A percentile compares a stretch with the other conserved stretches of the same genome.
phyloP scores from a whole-genome alignment of 1,140 invertebrate genomes.

The Anthonomus grandis region DNA sequence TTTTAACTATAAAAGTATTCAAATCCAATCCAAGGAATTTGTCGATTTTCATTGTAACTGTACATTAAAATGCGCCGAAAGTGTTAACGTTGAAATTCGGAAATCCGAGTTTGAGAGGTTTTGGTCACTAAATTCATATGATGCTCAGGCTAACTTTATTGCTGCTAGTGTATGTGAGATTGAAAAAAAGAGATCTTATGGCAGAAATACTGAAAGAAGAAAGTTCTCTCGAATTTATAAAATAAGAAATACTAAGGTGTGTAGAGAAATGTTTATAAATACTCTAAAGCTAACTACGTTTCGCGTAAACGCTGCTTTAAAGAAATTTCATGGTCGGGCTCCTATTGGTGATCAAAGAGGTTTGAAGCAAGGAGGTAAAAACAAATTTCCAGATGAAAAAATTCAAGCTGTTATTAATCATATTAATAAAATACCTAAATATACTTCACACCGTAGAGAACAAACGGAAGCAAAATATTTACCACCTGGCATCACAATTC shows the following conservation, averaged over 20 bases:
- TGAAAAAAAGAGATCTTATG: background rate
- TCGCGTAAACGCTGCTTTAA: slow-evolving; percentile 1
- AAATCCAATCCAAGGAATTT: no score
- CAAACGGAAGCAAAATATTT: slow-evolving; percentile 8
- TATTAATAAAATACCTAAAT: slow-evolving; percentile 16
- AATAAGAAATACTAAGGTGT: background rate
- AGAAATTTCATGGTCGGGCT: slow-evolving; percentile 1
- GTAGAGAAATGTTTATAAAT: slow-evolving; percentile 4
- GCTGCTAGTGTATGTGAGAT: background rate
- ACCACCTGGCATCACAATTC: background rate
- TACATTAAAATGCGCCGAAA: no score
- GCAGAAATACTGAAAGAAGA: slow-evolving; percentile 4
- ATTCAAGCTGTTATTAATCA: slow-evolving; percentile 7
- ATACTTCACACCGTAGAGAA: slow-evolving; percentile 12
- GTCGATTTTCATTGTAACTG: no score
- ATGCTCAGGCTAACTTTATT: no score
- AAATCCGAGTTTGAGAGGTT: no score
- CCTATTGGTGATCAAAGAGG: background rate
- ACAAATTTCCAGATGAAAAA: background rate
- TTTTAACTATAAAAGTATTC: no score
- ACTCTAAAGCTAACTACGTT: background rate
- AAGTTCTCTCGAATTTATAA: background rate
- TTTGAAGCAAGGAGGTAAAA: background rate
- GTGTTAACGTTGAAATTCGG: no score
- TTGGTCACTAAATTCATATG: no score